Percentiles rank a stretch among this genome's conserved stretches.
phyloP scores from a whole-genome alignment of 2,113 vertebrate genomes.

The Rhabdomys dilectus region DNA sequence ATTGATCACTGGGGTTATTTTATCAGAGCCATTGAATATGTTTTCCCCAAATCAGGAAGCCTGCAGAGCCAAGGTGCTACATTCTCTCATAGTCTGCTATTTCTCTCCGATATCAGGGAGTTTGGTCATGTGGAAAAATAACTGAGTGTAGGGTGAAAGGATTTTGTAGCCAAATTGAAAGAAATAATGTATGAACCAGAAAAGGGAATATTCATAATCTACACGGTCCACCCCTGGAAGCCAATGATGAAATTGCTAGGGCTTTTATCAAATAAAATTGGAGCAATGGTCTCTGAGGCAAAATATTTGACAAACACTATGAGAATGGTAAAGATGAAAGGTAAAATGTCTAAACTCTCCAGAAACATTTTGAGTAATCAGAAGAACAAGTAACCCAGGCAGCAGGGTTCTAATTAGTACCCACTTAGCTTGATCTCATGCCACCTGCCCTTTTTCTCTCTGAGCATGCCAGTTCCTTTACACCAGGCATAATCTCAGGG shows the following conservation, averaged over 20 bases:
- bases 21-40: not conserved
- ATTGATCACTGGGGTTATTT: not conserved
- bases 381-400: not conserved
- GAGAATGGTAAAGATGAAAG: not conserved
- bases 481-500: not conserved
- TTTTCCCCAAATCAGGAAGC: not conserved
- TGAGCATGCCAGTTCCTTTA: not conserved
- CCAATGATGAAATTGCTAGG: not conserved
- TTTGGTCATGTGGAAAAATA: not conserved
- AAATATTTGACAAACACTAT: not conserved
- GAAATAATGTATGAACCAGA: not conserved
- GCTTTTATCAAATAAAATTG: not conserved
- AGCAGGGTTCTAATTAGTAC: not conserved
- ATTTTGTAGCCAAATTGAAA: not conserved
- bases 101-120: constrained; percentile 3
- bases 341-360: not conserved
- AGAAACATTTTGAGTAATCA: not conserved
- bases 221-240: not conserved
- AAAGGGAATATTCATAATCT: not conserved
- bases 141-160: not conserved
- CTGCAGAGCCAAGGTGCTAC: not conserved
- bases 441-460: not conserved
- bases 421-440: not conserved
- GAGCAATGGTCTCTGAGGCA: not conserved
- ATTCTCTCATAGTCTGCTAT: not conserved